Base-by-base conservation (phyloP, 2,113 vertebrate genomes). In the Lamprologus ornatipinnis region DNA sequence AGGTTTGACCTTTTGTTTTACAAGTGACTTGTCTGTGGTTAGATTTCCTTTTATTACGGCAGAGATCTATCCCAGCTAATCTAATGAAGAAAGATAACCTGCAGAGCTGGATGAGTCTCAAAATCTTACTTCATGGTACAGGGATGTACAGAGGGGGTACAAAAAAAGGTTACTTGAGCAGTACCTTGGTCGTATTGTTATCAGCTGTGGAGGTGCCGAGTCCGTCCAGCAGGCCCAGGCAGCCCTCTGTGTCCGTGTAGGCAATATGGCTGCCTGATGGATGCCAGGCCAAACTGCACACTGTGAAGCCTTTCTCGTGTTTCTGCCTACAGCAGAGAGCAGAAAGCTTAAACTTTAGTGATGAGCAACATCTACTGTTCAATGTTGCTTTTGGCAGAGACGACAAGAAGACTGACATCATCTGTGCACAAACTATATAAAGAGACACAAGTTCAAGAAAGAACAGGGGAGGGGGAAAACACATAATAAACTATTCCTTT, bases 221-320 rank as follows among this genome's bases (percentile, higher is more conserved):
- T 5, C 97, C 95, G 33, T 99, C 98, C 91, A 99, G 85, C 17
- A 99, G 93, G 1, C 98, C 98, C 85, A 99, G 95, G 53, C 98
- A 97, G 89, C 99, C 99, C 95, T 99, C 97, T 0, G 93, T 97
- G 91, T 99, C 99, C 1, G 99, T 99, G 92, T 98, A 99, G 79
- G 96, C 98, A 2, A 99, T 95, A 89, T 96, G 97, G 5, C 51
- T 83, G 3, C 96, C 94, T 5, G 96, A 96, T 5, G 99, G 98
- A 81, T 98, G 97, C 98, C 98, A 99, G 1, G 97, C 97, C 89
- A 99, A 85, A 1, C 97, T 93, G 94, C 98, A 98, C 84, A 99
- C 95, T 0, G 97, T 96, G 93, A 97, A 98, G 53, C 96, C 97
- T 89, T 98, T 99, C 89, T 99, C 98, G 12, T 99, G 98, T 63